Percentiles rank a stretch among this genome's conserved stretches.
Conservation (phyloP, 1,140 invertebrate species). For the Diorhabda sublineata region DNA sequence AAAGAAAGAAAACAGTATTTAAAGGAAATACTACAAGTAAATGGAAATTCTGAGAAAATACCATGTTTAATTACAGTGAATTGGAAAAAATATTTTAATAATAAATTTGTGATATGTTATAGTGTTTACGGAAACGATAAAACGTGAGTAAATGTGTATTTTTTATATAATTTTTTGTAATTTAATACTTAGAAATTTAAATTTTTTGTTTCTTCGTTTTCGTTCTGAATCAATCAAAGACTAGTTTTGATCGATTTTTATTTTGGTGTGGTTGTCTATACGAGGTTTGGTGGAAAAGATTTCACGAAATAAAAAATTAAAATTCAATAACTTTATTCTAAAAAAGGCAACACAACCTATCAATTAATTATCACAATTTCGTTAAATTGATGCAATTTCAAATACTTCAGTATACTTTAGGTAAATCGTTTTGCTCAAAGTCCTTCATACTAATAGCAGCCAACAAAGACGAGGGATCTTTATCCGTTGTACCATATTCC, state of each 20-base stretch:
- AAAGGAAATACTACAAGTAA: conserved; percentile 12
- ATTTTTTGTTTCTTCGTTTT: background rate
- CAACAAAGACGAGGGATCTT: conserved; percentile 41
- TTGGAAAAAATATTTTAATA: conserved; percentile 26
- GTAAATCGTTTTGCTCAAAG: conserved; percentile 22
- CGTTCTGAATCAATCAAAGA: background rate
- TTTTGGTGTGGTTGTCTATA: background rate
- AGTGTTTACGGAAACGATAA: background rate
- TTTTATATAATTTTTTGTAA: too few relatives aligned
- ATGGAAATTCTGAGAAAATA: background rate
- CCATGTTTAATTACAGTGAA: background rate
- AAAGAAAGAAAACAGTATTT: conserved; percentile 12
- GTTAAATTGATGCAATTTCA: conserved; percentile 10
- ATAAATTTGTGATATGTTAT: conserved; percentile 28
- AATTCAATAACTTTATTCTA: background rate
- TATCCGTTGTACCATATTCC: conserved; percentile 53
- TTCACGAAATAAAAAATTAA: background rate
- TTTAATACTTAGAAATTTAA: background rate
- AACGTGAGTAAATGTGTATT: too few relatives aligned
- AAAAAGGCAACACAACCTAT: conserved; percentile 19
- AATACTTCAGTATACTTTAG: conserved; percentile 20
- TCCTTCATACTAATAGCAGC: conserved; percentile 43
- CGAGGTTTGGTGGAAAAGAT: background rate
- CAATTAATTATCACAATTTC: conserved; percentile 16
- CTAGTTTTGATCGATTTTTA: background rate